Percentiles rank a stretch among this genome's conserved stretches.
These are phyloP conservation scores for Eumeta japonica DNA, from an alignment of 1,140 invertebrate genomes.

Conservation along the genomic window DNA sequence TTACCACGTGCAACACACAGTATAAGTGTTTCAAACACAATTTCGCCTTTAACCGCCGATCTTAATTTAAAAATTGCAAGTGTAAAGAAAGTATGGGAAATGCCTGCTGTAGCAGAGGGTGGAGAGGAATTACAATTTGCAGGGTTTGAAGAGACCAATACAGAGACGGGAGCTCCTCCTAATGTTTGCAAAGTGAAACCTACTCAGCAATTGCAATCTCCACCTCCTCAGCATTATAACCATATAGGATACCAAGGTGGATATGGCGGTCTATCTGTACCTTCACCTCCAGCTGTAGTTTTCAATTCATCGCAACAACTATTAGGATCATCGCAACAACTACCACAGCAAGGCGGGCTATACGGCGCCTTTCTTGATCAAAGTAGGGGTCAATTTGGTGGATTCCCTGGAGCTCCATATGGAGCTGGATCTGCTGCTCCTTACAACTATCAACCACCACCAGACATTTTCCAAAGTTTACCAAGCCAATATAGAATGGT, in stretches of 20 bases:
- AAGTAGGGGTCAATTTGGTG: constrained; percentile 49
- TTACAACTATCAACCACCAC: constrained; percentile 62
- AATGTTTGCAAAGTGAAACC: constrained; percentile 57
- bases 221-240: constrained; percentile 58
- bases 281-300: constrained; percentile 77
- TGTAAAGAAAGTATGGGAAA: constrained; percentile 89
- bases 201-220: constrained; percentile 60
- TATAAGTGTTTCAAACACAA: constrained; percentile 53
- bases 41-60: constrained; percentile 67
- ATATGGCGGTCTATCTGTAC: constrained; percentile 75
- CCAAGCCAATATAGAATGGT: constrained; percentile 74
- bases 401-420: constrained; percentile 50
- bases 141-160: constrained; percentile 40
- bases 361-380: constrained; percentile 54
- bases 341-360: constrained; percentile 73
- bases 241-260: constrained; percentile 50
- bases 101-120: constrained; percentile 63
- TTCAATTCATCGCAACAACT: constrained; percentile 75
- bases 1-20: constrained; percentile 65
- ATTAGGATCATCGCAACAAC: constrained; percentile 65
- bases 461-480: constrained; percentile 79
- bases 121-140: constrained; percentile 49
- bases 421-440: constrained; percentile 52
- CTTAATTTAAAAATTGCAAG: constrained; percentile 92
- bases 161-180: constrained; percentile 41